Percentiles rank a stretch among this genome's conserved stretches.
Conservation (phyloP, 2,113 vertebrate species). For the Miniopterus natalensis region DNA sequence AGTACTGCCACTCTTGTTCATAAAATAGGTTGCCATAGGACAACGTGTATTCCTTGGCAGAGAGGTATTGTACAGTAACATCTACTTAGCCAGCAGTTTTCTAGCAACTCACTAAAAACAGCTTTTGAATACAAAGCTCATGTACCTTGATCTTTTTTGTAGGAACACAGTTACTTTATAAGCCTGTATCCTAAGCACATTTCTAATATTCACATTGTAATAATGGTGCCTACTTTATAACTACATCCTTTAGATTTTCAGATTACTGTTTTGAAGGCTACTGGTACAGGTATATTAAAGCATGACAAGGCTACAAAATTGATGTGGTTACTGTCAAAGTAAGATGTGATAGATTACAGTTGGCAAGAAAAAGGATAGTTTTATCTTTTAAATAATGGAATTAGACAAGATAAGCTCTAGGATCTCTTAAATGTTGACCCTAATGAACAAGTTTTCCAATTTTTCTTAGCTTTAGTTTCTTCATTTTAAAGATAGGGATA, state of each 20-base stretch:
- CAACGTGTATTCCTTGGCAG: not conserved
- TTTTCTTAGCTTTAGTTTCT: conserved; percentile 3
- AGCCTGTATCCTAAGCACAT: not conserved
- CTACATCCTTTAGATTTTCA: conserved; percentile 7
- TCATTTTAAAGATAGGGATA: conserved; percentile 34
- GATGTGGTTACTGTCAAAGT: not conserved
- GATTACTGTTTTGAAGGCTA: not conserved
- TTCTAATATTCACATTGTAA: not conserved
- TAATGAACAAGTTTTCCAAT: not conserved
- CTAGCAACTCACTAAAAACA: not conserved
- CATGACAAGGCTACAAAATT: not conserved
- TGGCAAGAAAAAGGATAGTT: not conserved
- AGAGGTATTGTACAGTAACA: not conserved
- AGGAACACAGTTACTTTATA: not conserved
- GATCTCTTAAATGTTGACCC: not conserved
- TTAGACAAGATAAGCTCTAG: not conserved
- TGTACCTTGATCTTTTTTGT: not conserved
- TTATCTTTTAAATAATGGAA: not conserved
- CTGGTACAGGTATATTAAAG: not conserved
- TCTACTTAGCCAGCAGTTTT: not conserved
- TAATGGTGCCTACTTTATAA: not conserved
- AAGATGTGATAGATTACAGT: not conserved
- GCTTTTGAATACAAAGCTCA: not conserved
- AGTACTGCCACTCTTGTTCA: not conserved
- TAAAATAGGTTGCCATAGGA: not conserved